These are phyloP conservation scores for Holocentrus rufus DNA, from an alignment of 2,797 vertebrate genomes.

Conservation along the genomic window DNA sequence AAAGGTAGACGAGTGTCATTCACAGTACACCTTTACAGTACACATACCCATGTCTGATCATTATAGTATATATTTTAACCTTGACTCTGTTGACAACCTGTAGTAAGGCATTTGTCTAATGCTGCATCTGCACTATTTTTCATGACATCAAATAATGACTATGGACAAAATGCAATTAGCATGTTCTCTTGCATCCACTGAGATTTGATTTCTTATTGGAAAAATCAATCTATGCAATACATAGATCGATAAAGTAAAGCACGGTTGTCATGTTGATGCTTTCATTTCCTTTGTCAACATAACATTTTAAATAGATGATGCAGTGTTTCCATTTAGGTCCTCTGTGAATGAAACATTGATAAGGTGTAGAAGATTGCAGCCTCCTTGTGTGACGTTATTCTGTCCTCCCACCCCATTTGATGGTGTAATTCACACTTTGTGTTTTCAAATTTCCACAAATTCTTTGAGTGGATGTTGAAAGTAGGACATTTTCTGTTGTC, in stretches of 20 bases:
- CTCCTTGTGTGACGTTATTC: neutral
- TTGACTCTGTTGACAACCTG: neutral
- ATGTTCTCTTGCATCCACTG: neutral
- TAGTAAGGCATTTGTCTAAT: neutral
- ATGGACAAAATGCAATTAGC: neutral
- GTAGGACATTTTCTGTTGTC: neutral
- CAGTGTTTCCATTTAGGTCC: neutral
- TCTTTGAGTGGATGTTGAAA: neutral
- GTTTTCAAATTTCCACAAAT: neutral
- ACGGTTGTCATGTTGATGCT: neutral
- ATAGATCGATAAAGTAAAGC: neutral
- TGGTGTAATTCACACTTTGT: neutral
- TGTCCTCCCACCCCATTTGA: neutral
- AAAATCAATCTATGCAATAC: neutral
- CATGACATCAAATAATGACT: neutral
- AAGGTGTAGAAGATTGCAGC: neutral
- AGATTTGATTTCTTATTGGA: neutral
- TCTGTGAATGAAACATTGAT: no score
- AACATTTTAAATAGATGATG: neutral
- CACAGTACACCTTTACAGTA: neutral
- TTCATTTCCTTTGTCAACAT: neutral
- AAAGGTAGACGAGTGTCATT: constrained; percentile 84
- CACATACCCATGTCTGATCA: neutral
- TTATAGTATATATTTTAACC: neutral
- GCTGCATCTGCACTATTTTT: neutral